Base-by-base conservation (phyloP, 2,888 invertebrate genomes). In the Euplexia lucipara region DNA sequence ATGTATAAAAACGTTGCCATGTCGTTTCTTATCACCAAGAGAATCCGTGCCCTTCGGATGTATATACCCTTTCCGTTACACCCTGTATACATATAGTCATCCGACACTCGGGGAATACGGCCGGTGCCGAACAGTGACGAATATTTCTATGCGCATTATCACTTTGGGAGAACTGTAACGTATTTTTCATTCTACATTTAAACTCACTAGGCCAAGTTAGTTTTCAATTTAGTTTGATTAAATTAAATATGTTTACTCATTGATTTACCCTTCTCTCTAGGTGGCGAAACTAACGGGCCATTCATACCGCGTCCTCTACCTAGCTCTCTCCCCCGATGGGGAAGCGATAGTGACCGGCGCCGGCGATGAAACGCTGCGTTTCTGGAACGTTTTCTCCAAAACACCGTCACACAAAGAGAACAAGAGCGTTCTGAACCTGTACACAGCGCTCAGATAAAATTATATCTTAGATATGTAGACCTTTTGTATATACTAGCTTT, bases 311-410 rank as follows among this genome's bases (percentile, higher is more conserved):
- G 99, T 99, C 3, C 95, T 99, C 0, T 99, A 99, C 92, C 94
- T 99, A 83, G 99, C 99, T 0, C 96, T 99, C 91, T 99, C 99
- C 4, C 99, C 99, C 0, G 99, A 99, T 90, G 99, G 99, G 35
- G 99, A 99, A 90, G 99, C 99, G 3, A 99, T 99, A 76, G 99
- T 99, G 0, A 99, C 99, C 0, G 99, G 99, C 30, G 99, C 99
- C 1, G 99, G 99, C 0, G 99, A 99, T 92, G 99, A 99, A 90
- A 99, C 99, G 0, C 96, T 99, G 6, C 96, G 99, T 8, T 99
- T 99, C 92, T 99, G 99, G 99, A 99, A 99, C 95, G 99, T 99
- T 0, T 99, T 99, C 95, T 99, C 98, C 87, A 99, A 99, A 96
- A 98, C 99, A 16, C 97, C 99, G 39, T 98, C 98, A 64, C 98